Evolutionary conservation across 2,113 vertebrate species (phyloP).

Genomic region (Stegostoma tigrinum): DNA sequence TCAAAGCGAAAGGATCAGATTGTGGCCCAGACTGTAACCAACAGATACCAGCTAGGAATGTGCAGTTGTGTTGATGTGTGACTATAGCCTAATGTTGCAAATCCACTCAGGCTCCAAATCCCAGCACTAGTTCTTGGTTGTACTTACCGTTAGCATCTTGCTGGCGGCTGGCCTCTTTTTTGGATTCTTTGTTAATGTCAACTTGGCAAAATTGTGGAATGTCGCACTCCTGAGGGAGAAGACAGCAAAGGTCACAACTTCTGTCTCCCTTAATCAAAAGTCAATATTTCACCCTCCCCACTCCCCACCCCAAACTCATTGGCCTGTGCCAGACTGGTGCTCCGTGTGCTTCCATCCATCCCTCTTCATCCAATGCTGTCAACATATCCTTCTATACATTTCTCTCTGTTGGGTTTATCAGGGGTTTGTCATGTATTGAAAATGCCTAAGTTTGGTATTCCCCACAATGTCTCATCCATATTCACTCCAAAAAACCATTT

Average conservation of each 20-base stretch:
- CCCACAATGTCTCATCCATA: neutral
- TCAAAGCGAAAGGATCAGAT: neutral
- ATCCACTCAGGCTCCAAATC: neutral
- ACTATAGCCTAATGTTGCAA: neutral
- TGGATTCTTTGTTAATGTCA: conserved; percentile 75
- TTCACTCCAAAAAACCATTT: neutral
- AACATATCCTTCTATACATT: neutral
- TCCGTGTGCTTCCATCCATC: neutral
- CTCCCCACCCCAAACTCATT: neutral
- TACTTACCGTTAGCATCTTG: conserved; percentile 76
- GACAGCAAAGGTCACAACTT: neutral
- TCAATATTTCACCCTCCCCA: neutral
- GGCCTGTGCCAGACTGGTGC: neutral
- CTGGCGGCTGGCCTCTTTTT: conserved; percentile 76
- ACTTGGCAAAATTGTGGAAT: conserved; percentile 81
- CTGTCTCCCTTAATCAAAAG: neutral
- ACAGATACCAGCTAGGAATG: neutral
- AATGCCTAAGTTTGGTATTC: neutral
- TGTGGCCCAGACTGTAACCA: neutral
- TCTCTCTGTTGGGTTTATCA: neutral
- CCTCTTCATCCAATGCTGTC: neutral
- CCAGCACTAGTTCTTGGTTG: neutral
- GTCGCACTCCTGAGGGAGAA: conserved; percentile 59
- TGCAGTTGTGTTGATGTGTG: neutral
- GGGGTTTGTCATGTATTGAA: neutral